These are phyloP conservation scores for Remorina albescens DNA, from an alignment of 2,797 vertebrate genomes.

Conservation along the genomic window DNA sequence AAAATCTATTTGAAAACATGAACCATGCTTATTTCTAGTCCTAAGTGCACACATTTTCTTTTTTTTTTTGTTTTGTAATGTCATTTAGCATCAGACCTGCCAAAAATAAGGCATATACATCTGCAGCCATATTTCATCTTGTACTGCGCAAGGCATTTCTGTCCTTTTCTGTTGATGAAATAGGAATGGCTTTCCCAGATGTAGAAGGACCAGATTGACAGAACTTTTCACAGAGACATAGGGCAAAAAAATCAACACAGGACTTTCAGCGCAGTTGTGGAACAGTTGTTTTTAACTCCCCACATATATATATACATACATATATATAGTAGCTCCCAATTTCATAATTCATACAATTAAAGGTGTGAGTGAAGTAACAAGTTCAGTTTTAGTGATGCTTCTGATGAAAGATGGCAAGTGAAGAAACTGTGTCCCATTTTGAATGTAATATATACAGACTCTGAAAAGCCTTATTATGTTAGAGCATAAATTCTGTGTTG, in stretches of 20 bases:
- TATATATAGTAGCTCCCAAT: conserved; percentile 4
- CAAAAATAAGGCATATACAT: conserved; percentile 44
- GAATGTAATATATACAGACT: conserved; percentile 25
- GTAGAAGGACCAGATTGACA: conserved; percentile 9
- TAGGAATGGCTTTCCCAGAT: conserved; percentile 62
- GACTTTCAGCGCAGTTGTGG: background rate
- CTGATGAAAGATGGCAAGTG: conserved; percentile 25
- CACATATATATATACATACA: too few species aligned
- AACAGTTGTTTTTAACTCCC: background rate
- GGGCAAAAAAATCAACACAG: background rate
- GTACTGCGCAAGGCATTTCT: conserved; percentile 43
- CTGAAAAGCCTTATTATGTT: conserved; percentile 41
- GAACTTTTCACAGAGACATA: conserved; percentile 12
- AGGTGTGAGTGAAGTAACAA: conserved; percentile 27
- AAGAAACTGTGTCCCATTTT: conserved; percentile 27
- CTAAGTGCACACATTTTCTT: background rate
- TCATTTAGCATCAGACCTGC: conserved; percentile 30
- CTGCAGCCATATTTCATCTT: conserved; percentile 37
- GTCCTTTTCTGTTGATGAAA: conserved; percentile 22
- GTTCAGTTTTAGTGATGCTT: conserved; percentile 30
- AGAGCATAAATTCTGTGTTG: conserved; percentile 36
- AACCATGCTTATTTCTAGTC: conserved; percentile 8
- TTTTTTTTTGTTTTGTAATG: conserved; percentile 3
- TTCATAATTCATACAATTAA: conserved; percentile 23
- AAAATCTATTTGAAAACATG: background rate